These are phyloP conservation scores for Latrodectus hesperus DNA, from an alignment of 2,888 invertebrate species.

Conservation along the genomic window DNA sequence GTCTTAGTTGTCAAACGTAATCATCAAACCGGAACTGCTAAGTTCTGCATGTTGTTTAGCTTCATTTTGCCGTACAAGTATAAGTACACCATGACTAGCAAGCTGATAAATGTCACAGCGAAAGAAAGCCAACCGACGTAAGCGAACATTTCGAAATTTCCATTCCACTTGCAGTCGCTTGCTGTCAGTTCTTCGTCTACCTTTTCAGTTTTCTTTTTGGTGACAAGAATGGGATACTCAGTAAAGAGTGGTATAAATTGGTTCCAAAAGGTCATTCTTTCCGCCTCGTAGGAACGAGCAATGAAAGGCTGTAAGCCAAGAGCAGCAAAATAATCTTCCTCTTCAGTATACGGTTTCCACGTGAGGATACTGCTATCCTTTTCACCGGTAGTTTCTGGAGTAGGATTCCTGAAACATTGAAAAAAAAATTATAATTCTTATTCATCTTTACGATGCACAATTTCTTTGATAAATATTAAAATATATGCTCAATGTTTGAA, in stretches of 20 bases:
- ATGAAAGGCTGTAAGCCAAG: conserved; percentile 51
- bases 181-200: background rate
- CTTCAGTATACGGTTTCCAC: conserved; percentile 57
- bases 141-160: background rate
- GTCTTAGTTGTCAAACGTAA: background rate
- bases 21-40: background rate
- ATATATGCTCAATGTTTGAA: too few species aligned
- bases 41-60: background rate
- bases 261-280: conserved; percentile 68
- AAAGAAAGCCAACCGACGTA: background rate
- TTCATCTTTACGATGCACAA: too few species aligned
- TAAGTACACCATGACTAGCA: background rate
- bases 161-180: background rate
- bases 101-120: background rate
- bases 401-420: conserved; percentile 48
- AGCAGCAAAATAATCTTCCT: conserved; percentile 57
- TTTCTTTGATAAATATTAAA: too few species aligned
- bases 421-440: background rate
- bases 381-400: conserved; percentile 25
- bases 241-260: conserved; percentile 66
- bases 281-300: conserved; percentile 58
- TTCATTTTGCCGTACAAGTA: conserved; percentile 9
- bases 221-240: conserved; percentile 57
- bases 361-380: conserved; percentile 37
- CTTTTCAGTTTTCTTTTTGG: conserved; percentile 7